Conservation (phyloP, 2,888 invertebrate genomes). For the Matsumyia berberina region DNA sequence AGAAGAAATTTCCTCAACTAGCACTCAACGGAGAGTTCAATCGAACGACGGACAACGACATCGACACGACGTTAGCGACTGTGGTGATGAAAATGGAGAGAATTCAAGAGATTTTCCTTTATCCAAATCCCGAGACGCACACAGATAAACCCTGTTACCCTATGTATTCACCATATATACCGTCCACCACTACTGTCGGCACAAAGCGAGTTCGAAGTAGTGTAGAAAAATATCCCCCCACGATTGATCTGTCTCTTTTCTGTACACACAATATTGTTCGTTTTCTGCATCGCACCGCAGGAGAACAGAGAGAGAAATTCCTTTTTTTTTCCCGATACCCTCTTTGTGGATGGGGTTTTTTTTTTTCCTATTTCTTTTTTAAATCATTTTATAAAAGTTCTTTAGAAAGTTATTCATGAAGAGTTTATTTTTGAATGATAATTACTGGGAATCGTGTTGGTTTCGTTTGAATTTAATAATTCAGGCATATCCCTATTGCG, state of each 20-base stretch:
- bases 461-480: background rate
- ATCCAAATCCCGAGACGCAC: conserved; percentile 36
- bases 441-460: background rate
- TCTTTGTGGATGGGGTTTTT: conserved; percentile 47
- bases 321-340: conserved; percentile 47
- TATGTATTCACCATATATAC: conserved; percentile 44
- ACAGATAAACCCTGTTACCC: background rate
- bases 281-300: conserved; percentile 55
- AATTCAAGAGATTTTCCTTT: conserved; percentile 69
- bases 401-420: conserved; percentile 61
- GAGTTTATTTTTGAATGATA: conserved; percentile 20
- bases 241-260: conserved; percentile 58
- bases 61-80: conserved; percentile 81
- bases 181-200: conserved; percentile 41
- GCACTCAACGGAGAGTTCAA: conserved; percentile 55
- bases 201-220: conserved; percentile 46
- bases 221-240: conserved; percentile 61
- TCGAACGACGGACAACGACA: conserved; percentile 78
- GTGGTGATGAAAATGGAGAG: conserved; percentile 81
- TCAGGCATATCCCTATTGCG: background rate
- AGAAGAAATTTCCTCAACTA: conserved; percentile 50
- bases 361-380: conserved; percentile 47
- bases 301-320: conserved; percentile 50
- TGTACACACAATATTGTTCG: conserved; percentile 12
- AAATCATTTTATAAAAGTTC: conserved; percentile 59